Conservation (phyloP, 2,113 vertebrate species). For the Gila orcuttii region DNA sequence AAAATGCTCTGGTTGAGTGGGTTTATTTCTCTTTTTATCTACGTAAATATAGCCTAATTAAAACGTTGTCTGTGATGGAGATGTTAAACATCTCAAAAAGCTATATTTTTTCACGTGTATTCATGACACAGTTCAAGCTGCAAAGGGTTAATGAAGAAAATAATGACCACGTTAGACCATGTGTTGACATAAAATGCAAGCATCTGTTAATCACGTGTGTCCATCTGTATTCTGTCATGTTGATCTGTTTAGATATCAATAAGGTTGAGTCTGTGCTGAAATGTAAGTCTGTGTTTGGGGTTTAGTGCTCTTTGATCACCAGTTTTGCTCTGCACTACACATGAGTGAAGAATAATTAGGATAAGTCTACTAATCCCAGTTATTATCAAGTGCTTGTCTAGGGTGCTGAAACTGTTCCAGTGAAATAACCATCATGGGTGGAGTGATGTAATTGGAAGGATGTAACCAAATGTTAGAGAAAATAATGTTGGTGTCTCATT, state of each 20-base stretch:
- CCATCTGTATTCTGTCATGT: background rate
- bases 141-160: background rate
- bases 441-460: background rate
- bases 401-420: background rate
- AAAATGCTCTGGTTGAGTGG: background rate
- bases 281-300: background rate
- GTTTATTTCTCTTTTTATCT: background rate
- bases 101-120: background rate
- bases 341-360: background rate
- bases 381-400: background rate
- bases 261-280: background rate
- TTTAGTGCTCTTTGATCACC: background rate
- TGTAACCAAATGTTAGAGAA: background rate
- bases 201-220: background rate
- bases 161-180: background rate
- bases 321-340: background rate
- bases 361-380: background rate
- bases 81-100: background rate
- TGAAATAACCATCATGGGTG: background rate
- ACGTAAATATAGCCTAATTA: background rate
- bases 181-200: constrained; percentile 12
- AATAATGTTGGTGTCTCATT: background rate
- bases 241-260: background rate
- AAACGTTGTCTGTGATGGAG: background rate
- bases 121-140: background rate